Conservation (phyloP, 1,140 invertebrate species). For the Saxidomus purpurata region DNA sequence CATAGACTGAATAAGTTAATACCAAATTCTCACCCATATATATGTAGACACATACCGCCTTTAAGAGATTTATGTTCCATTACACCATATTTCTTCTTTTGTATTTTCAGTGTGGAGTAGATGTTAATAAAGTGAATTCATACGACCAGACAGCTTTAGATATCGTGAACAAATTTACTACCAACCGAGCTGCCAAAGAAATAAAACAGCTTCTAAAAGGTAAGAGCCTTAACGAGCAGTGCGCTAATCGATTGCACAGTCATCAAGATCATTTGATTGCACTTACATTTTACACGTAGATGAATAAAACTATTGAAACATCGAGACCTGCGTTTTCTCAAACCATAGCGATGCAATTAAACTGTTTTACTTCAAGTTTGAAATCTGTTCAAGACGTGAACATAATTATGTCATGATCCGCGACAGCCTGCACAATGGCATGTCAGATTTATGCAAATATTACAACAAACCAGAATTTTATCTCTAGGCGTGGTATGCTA, state of each 20-base stretch:
- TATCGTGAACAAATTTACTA: constrained; percentile 87
- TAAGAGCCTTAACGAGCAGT: constrained; percentile 66
- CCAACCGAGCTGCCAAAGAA: constrained; percentile 85
- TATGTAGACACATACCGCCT: no score
- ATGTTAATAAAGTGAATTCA: constrained; percentile 87
- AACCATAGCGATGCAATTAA: not conserved
- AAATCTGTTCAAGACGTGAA: not conserved
- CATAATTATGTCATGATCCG: not conserved
- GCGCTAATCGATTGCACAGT: no score
- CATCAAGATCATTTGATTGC: no score
- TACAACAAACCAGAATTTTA: not conserved
- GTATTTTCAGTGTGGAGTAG: constrained; percentile 85
- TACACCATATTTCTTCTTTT: no score
- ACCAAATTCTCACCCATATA: no score
- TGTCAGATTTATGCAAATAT: not conserved
- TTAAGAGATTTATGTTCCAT: no score
- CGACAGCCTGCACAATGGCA: not conserved
- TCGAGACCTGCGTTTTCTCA: not conserved
- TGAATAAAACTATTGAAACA: not conserved
- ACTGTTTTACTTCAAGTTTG: not conserved
- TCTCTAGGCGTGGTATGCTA: not conserved
- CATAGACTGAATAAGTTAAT: no score
- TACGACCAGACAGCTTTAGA: constrained; percentile 87
- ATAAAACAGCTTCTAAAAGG: constrained; percentile 87
- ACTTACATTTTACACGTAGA: no score